These are phyloP conservation scores for Lipophrys pholis DNA, from an alignment of 2,113 vertebrate genomes.

Conservation along the genomic window DNA sequence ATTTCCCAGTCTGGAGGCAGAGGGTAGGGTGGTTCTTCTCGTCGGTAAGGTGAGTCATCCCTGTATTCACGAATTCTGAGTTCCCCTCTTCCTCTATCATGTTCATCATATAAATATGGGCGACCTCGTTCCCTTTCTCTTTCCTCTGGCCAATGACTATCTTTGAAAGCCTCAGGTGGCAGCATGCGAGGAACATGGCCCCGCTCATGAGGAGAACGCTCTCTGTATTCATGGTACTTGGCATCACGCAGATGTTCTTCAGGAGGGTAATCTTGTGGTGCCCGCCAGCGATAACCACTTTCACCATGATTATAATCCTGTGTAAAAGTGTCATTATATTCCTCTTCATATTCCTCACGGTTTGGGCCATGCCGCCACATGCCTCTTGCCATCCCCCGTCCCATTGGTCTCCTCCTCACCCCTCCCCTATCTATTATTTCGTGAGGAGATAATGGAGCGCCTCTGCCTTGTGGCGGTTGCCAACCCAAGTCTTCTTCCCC, in stretches of 20 bases:
- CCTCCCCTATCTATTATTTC: constrained; percentile 63
- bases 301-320: constrained; percentile 83
- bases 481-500: constrained; percentile 58
- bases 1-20: constrained; percentile 89
- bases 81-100: constrained; percentile 86
- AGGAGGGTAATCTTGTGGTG: constrained; percentile 81
- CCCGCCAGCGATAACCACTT: constrained; percentile 83
- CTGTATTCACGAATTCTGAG: constrained; percentile 89
- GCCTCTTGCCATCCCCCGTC: constrained; percentile 81
- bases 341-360: constrained; percentile 75
- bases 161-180: constrained; percentile 88
- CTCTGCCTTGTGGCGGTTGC: constrained; percentile 55
- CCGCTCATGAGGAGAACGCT: constrained; percentile 82
- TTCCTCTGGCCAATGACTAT: constrained; percentile 89
- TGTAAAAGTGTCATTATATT: constrained; percentile 58
- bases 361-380: constrained; percentile 80
- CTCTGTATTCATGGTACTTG: constrained; percentile 85
- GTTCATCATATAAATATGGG: constrained; percentile 87
- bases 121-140: constrained; percentile 68
- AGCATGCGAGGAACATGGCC: constrained; percentile 86
- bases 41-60: constrained; percentile 84
- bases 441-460: constrained; percentile 65
- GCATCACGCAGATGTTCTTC: constrained; percentile 86
- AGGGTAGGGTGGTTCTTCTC: constrained; percentile 84
- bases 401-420: constrained; percentile 79